Evolutionary conservation across 2,113 vertebrate species (phyloP).

Genomic region (Xerus inauris): DNA sequence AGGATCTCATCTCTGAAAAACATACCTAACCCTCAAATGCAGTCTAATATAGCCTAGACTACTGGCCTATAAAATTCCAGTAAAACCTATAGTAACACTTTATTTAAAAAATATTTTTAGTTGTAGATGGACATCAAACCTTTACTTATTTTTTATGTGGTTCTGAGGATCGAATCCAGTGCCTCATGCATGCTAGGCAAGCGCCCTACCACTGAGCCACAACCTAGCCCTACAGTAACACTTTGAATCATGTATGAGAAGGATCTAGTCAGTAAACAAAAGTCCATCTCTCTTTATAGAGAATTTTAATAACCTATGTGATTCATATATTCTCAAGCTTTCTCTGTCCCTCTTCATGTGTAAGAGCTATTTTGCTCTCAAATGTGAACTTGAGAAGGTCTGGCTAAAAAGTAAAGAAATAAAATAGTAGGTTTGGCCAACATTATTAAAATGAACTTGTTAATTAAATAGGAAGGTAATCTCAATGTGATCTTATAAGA

Average conservation of each 20-base stretch:
- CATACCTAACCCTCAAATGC: conserved; percentile 79
- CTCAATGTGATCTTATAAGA: conserved; percentile 41
- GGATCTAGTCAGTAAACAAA: conserved; percentile 6
- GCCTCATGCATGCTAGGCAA: too few relatives aligned
- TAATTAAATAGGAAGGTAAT: conserved; percentile 51
- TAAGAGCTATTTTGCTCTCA: neutral
- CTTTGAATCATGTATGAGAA: conserved; percentile 28
- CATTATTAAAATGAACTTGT: neutral
- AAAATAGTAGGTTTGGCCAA: neutral
- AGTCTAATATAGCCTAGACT: conserved; percentile 52
- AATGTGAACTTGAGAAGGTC: conserved; percentile 30
- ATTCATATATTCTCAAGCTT: neutral
- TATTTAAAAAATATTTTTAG: too few relatives aligned
- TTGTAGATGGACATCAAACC: too few relatives aligned
- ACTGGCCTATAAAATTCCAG: conserved; percentile 17
- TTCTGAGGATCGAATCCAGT: too few relatives aligned
- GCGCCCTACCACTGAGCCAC: too few relatives aligned
- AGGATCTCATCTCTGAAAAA: conserved; percentile 80
- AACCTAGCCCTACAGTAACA: neutral
- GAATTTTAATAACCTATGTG: neutral
- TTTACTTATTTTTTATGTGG: too few relatives aligned
- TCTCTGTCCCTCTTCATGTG: neutral
- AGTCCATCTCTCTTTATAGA: conserved; percentile 56
- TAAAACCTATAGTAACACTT: conserved; percentile 2
- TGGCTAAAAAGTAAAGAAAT: neutral